Conservation (phyloP, 2,888 invertebrate species). For the Schizotus pectinicornis region DNA sequence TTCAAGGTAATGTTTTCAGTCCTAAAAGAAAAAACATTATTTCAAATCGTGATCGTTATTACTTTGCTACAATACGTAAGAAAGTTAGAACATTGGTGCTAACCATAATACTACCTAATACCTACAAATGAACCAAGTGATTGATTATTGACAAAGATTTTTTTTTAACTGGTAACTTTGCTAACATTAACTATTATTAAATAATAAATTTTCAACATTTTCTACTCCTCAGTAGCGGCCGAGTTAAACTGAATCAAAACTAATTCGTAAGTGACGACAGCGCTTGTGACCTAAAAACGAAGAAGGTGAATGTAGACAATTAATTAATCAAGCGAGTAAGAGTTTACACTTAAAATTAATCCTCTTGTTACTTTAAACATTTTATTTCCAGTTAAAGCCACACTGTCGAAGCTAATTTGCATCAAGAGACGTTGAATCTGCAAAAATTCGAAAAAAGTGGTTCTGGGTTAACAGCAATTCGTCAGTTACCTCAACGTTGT, state of each 20-base stretch:
- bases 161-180: too few species aligned
- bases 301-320: neutral
- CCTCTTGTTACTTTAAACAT: constrained; percentile 53
- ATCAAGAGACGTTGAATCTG: constrained; percentile 50
- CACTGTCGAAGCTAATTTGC: constrained; percentile 50
- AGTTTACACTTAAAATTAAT: constrained; percentile 51
- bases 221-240: neutral
- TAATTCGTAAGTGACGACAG: constrained; percentile 53
- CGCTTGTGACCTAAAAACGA: constrained; percentile 47
- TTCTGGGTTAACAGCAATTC: neutral
- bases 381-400: constrained; percentile 52
- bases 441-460: constrained; percentile 26
- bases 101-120: too few species aligned
- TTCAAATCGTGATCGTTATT: too few species aligned
- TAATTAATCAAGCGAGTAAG: constrained; percentile 3
- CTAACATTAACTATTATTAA: too few species aligned
- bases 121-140: too few species aligned
- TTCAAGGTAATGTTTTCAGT: too few species aligned
- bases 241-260: constrained; percentile 49
- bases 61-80: too few species aligned
- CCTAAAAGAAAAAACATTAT: too few species aligned
- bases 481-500: constrained; percentile 63
- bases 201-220: too few species aligned
- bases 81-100: too few species aligned
- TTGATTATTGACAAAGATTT: too few species aligned